Evolutionary conservation across 2,113 vertebrate genomes (phyloP).

Genomic region (Hylia prasina): DNA sequence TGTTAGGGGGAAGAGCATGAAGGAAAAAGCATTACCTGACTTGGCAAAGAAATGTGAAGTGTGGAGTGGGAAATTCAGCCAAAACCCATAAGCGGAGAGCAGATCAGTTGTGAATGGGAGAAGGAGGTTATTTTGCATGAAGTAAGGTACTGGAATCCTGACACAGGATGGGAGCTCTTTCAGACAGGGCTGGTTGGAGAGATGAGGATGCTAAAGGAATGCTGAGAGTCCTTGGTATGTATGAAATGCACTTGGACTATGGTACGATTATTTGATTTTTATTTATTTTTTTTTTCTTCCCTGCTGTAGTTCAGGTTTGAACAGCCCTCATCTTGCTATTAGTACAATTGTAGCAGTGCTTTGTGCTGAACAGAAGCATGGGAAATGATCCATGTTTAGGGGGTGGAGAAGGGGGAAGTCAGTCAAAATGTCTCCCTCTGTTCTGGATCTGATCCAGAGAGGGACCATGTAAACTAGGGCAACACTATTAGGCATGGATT

Average conservation of each 20-base stretch:
- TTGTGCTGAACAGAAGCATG: background rate
- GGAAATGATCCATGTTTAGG: background rate
- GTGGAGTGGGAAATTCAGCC: background rate
- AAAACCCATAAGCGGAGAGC: rapidly evolving
- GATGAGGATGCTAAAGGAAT: background rate
- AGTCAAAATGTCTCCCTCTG: background rate
- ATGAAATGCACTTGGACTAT: background rate
- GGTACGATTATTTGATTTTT: background rate
- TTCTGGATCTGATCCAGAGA: background rate
- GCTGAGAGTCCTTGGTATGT: background rate
- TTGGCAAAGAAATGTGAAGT: background rate
- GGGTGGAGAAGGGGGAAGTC: background rate
- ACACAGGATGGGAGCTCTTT: background rate
- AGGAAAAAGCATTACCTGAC: background rate
- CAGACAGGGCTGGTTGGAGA: background rate
- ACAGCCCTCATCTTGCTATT: background rate
- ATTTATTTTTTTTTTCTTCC: background rate
- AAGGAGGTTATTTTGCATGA: background rate
- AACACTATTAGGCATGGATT: background rate
- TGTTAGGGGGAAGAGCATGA: rapidly evolving
- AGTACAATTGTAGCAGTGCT: background rate
- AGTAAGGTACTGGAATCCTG: background rate
- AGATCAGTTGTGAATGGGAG: background rate
- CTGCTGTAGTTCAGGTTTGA: background rate
- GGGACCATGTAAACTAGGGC: background rate